Evolutionary conservation across 2,113 vertebrate species (phyloP).

Genomic region (Ammodytes dubius): DNA sequence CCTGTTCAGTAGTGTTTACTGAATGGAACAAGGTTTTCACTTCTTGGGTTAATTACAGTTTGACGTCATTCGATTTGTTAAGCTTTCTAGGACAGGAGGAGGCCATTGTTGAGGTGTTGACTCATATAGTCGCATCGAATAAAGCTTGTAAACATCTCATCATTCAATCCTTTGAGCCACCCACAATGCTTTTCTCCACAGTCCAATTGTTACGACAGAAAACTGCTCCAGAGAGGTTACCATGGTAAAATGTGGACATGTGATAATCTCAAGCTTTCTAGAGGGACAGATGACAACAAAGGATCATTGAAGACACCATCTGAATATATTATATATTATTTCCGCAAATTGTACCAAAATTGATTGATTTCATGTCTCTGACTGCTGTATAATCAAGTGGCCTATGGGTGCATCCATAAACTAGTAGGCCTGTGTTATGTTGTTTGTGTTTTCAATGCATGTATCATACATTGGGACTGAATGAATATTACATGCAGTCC

Average conservation of each 20-base stretch:
- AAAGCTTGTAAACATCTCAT: conserved; percentile 38
- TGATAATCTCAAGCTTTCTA: conserved; percentile 29
- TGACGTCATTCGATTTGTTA: conserved; percentile 12
- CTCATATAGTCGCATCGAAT: conserved; percentile 30
- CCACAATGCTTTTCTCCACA: conserved; percentile 53
- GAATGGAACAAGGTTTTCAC: conserved; percentile 12
- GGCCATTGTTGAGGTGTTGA: conserved; percentile 51
- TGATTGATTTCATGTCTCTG: neutral
- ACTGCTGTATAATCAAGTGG: neutral
- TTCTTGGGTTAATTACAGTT: conserved; percentile 18
- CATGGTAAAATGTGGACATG: conserved; percentile 70
- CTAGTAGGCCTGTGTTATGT: neutral
- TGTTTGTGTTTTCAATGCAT: neutral
- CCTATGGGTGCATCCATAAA: neutral
- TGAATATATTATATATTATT: conserved; percentile 1
- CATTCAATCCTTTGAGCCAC: conserved; percentile 42
- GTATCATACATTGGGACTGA: neutral
- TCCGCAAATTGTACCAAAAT: neutral
- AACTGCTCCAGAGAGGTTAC: conserved; percentile 64
- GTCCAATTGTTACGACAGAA: conserved; percentile 49
- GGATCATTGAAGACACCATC: conserved; percentile 19
- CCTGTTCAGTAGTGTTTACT: neutral
- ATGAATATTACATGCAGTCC: neutral
- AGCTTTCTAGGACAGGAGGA: conserved; percentile 4
- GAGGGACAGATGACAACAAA: neutral